A percentile compares a stretch with the other conserved stretches of the same genome.
Evolutionary conservation across 2,113 vertebrate genomes (phyloP).

Genomic region (Oncorhynchus masou): DNA sequence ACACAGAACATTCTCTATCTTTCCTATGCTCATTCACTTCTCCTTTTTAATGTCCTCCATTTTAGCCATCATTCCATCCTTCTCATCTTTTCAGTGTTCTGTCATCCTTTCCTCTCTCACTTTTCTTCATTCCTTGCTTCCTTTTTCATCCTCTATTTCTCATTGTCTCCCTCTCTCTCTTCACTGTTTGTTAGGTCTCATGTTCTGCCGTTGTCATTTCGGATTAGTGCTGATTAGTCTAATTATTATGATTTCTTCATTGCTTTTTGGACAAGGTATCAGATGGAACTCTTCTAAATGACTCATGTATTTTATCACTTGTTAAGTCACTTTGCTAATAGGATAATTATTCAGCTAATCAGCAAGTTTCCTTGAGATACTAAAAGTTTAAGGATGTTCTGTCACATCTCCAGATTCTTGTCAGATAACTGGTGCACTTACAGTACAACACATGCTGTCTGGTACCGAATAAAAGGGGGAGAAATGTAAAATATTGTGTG

Average conservation of each 20-base stretch:
- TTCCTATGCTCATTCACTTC: not conserved
- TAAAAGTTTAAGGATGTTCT: slow-evolving; percentile 16
- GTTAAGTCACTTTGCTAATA: slow-evolving; percentile 55
- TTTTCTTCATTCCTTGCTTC: not conserved
- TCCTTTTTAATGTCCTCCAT: not conserved
- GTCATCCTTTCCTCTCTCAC: slow-evolving; percentile 3
- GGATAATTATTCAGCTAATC: slow-evolving; percentile 56
- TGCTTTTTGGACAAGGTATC: slow-evolving; percentile 53
- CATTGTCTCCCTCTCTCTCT: slow-evolving; percentile 8
- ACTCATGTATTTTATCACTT: slow-evolving; percentile 60
- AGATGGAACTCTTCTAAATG: slow-evolving; percentile 55
- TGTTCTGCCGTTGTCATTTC: slow-evolving; percentile 58
- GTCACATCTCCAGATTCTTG: slow-evolving; percentile 46
- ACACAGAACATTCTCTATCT: not conserved
- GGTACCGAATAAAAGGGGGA: not conserved
- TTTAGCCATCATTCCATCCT: not conserved
- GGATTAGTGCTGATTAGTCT: slow-evolving; percentile 63
- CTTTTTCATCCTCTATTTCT: not conserved
- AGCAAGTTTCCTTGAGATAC: slow-evolving; percentile 48
- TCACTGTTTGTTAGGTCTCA: slow-evolving; percentile 21
- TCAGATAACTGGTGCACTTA: slow-evolving; percentile 31
- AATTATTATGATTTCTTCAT: slow-evolving; percentile 56
- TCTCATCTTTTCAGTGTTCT: not conserved
- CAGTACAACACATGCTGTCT: slow-evolving; percentile 15
- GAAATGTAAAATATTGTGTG: not conserved